Evolutionary conservation across 30 jellyfish, hydroid and myxozoan genomes (phyloP).

Genomic region (Hydra vulgaris): DNA sequence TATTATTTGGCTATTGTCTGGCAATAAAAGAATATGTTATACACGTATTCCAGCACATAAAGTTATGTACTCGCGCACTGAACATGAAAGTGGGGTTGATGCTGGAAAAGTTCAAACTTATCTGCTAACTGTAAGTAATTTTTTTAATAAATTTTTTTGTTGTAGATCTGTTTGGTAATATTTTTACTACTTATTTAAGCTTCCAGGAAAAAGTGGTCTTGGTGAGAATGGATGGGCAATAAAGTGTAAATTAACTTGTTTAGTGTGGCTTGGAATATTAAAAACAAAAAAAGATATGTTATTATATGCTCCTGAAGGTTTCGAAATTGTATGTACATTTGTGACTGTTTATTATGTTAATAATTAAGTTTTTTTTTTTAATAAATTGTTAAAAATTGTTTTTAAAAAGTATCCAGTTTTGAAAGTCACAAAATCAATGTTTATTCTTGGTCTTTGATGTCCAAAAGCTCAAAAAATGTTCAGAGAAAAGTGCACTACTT

Average conservation of each 20-base stretch:
- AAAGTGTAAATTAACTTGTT: conserved; percentile 31
- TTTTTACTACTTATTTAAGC: conserved; percentile 2
- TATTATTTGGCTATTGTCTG: conserved; percentile 40
- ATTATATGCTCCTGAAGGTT: conserved; percentile 37
- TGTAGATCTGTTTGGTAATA: not conserved
- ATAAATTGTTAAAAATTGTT: no score
- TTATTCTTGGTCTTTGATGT: no score
- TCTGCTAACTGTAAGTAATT: conserved; percentile 23
- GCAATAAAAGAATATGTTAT: conserved; percentile 21
- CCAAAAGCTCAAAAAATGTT: no score
- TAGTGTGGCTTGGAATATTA: conserved; percentile 43
- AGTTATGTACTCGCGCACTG: conserved; percentile 27
- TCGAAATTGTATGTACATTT: conserved; percentile 21
- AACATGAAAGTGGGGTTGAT: conserved; percentile 30
- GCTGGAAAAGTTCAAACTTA: conserved; percentile 35
- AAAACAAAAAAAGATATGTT: conserved; percentile 30
- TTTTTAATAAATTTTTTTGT: not conserved
- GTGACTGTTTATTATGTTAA: not conserved
- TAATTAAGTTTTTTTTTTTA: not conserved
- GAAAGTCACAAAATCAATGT: no score
- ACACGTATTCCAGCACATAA: conserved; percentile 33
- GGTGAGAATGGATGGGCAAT: conserved; percentile 55
- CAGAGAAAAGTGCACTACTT: no score
- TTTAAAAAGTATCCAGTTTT: no score
- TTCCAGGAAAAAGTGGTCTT: conserved; percentile 33